A percentile compares a stretch with the other conserved stretches of the same genome.
Evolutionary conservation across 2,797 vertebrate species (phyloP).

Genomic region (Nothura maculosa): DNA sequence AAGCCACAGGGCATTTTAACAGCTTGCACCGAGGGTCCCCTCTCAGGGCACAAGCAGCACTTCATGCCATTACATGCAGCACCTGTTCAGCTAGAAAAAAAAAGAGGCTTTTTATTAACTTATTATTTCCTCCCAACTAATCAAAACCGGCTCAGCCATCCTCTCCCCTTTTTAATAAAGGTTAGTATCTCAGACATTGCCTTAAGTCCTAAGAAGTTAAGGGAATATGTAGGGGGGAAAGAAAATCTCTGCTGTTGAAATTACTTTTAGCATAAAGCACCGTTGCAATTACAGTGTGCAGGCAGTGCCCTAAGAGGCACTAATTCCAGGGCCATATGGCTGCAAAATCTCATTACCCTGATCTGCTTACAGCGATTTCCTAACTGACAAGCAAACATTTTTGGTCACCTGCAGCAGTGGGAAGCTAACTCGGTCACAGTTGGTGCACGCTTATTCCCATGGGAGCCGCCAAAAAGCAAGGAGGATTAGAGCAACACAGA

Average conservation of each 20-base stretch:
- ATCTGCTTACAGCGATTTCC: constrained; percentile 67
- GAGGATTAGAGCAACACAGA: neutral
- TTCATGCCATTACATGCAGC: neutral
- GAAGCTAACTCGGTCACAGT: neutral
- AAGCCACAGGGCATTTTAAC: neutral
- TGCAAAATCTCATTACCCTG: constrained; percentile 74
- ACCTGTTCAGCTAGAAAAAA: neutral
- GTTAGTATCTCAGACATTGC: neutral
- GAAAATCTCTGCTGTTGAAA: neutral
- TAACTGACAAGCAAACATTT: neutral
- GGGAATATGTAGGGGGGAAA: neutral
- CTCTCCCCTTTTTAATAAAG: constrained; percentile 25
- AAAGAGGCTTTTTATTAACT: neutral
- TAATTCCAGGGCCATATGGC: constrained; percentile 68
- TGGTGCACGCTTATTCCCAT: neutral
- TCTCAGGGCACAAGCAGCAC: neutral
- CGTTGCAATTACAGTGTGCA: neutral
- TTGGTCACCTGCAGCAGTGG: constrained; percentile 36
- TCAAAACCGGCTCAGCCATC: neutral
- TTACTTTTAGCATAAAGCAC: neutral
- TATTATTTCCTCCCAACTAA: constrained; percentile 13
- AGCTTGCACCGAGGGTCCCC: neutral
- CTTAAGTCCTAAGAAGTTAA: constrained; percentile 7
- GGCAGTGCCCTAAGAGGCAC: constrained; percentile 24
- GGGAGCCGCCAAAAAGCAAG: neutral